phyloP scores from a whole-genome alignment of 2,113 vertebrate species.

The Asarcornis scutulata region DNA sequence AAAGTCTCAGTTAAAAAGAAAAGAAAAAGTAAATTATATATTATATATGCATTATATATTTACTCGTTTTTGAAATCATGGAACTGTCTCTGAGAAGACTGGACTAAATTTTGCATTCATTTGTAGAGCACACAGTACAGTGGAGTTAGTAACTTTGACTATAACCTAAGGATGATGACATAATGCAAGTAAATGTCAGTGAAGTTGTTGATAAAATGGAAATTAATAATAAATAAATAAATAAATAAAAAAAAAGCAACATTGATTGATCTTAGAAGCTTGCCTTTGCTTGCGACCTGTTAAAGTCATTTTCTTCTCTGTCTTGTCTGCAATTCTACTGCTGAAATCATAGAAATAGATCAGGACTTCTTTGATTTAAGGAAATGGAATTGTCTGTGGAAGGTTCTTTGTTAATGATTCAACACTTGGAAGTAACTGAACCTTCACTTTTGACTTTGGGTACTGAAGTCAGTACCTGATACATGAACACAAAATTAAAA shows the following conservation, averaged over 20 bases:
- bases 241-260: neutral
- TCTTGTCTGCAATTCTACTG: neutral
- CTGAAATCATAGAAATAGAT: neutral
- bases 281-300: neutral
- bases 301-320: neutral
- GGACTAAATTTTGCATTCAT: neutral
- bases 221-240: neutral
- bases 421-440: neutral
- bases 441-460: neutral
- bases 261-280: neutral
- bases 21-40: neutral
- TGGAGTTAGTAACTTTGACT: neutral
- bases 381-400: neutral
- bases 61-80: neutral
- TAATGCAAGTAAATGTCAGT: neutral
- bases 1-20: neutral
- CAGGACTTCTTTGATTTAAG: neutral
- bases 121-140: neutral
- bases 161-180: neutral
- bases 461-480: neutral
- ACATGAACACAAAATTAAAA: neutral
- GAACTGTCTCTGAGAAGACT: neutral
- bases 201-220: neutral
- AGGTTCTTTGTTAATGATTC: neutral
- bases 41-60: neutral